phyloP scores from a whole-genome alignment of 2,888 invertebrate species.

The Cryptophagus acutangulus region DNA sequence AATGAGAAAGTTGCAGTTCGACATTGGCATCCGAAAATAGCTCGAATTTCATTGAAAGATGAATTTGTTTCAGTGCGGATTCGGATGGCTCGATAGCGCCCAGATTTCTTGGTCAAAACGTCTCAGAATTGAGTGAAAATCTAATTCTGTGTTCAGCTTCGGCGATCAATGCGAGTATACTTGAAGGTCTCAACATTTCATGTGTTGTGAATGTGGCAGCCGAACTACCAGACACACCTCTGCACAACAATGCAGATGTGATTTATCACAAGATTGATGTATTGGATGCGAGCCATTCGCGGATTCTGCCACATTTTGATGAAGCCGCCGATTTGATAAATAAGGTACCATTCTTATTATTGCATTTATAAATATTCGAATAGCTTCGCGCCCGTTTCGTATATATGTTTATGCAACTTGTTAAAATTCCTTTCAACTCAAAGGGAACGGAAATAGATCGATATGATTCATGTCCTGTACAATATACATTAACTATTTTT shows the following conservation, averaged over 20 bases:
- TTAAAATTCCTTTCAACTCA: slow-evolving; percentile 1
- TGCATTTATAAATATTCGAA: background rate
- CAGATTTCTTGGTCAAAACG: too few species aligned
- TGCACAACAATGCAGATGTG: slow-evolving; percentile 50
- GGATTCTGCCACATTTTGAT: slow-evolving; percentile 72
- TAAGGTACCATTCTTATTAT: slow-evolving; percentile 49
- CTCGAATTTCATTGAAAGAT: background rate
- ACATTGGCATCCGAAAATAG: too few species aligned
- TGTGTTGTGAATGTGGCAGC: slow-evolving; percentile 79
- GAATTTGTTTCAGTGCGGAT: background rate
- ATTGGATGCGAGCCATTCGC: slow-evolving; percentile 67
- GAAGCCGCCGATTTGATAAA: slow-evolving; percentile 71
- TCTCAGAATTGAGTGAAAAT: slow-evolving; percentile 67
- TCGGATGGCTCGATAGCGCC: too few species aligned
- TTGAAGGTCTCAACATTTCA: slow-evolving; percentile 65
- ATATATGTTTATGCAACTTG: slow-evolving; percentile 1
- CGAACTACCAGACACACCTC: slow-evolving; percentile 68
- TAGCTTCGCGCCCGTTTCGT: background rate
- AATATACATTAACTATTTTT: too few species aligned
- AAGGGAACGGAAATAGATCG: background rate
- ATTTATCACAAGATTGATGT: slow-evolving; percentile 66
- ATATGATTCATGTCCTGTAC: slow-evolving; percentile 4
- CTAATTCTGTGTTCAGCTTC: slow-evolving; percentile 78
- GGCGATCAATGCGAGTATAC: slow-evolving; percentile 62
- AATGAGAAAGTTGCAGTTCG: too few species aligned